These are phyloP conservation scores for Apaloderma vittatum DNA, from an alignment of 2,113 vertebrate species.

Conservation along the genomic window DNA sequence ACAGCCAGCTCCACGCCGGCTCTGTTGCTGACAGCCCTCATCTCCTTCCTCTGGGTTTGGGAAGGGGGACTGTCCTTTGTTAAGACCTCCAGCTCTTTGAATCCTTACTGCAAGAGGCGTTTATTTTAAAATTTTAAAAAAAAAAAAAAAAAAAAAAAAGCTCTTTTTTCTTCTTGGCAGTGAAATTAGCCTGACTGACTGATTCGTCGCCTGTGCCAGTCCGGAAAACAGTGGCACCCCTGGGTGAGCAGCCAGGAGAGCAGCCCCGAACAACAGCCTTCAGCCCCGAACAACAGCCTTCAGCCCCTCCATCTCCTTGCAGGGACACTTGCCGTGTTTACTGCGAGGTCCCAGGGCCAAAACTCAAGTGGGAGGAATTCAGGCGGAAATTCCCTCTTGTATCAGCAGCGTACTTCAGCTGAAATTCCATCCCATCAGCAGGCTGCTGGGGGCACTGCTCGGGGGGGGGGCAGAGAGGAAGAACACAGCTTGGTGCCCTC, in stretches of 20 bases:
- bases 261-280: neutral
- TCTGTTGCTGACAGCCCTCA: neutral
- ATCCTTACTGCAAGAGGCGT: neutral
- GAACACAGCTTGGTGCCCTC: neutral
- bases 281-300: neutral
- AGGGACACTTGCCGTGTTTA: neutral
- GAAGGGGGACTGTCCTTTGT: neutral
- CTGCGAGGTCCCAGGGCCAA: neutral
- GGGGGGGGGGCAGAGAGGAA: neutral
- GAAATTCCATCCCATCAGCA: neutral
- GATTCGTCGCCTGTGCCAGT: neutral
- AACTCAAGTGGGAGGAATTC: neutral
- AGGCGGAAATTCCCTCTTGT: neutral
- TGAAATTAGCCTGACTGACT: neutral
- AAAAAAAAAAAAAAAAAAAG: too few relatives aligned
- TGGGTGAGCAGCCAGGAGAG: rapidly evolving
- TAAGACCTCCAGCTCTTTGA: neutral
- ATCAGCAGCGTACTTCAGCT: rapidly evolving
- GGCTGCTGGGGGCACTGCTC: rapidly evolving
- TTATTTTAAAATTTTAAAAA: neutral
- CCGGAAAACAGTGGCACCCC: neutral
- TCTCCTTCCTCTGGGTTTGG: neutral
- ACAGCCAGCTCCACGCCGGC: neutral
- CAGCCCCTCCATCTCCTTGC: rapidly evolving
- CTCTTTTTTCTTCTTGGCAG: neutral